Conservation (phyloP, 2,797 vertebrate species). For the Nannoperca australis region DNA sequence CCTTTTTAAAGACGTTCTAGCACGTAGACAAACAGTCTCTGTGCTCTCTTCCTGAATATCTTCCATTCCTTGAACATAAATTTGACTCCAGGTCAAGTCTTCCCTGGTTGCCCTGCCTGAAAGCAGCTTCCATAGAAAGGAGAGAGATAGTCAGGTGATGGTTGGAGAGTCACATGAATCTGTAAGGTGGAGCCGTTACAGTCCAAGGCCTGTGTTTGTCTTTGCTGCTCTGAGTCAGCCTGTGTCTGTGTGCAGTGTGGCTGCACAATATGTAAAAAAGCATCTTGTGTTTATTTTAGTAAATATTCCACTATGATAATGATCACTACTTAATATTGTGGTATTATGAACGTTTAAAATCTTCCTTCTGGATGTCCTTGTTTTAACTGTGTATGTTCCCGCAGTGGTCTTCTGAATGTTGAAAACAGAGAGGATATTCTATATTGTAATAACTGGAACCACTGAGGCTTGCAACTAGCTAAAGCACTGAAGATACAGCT, state of each 20-base stretch:
- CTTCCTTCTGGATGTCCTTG: slow-evolving; percentile 13
- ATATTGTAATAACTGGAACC: slow-evolving; percentile 39
- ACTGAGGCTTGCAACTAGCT: slow-evolving; percentile 34
- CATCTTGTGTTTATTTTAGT: slow-evolving; percentile 53
- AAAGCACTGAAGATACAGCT: slow-evolving; percentile 47
- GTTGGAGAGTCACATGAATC: slow-evolving; percentile 81
- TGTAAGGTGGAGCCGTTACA: slow-evolving; percentile 81
- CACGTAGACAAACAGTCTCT: slow-evolving; percentile 50
- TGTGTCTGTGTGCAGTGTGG: slow-evolving; percentile 38
- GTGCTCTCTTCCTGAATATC: slow-evolving; percentile 34
- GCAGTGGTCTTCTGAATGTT: slow-evolving; percentile 21
- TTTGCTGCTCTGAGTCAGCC: slow-evolving; percentile 62
- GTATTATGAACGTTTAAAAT: slow-evolving; percentile 36
- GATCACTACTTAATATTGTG: slow-evolving; percentile 29
- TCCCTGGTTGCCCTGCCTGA: slow-evolving; percentile 56
- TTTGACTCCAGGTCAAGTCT: slow-evolving; percentile 62
- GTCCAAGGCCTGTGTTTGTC: slow-evolving; percentile 75
- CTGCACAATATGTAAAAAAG: slow-evolving; percentile 47
- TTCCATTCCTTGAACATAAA: slow-evolving; percentile 60
- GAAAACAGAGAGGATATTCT: slow-evolving; percentile 34
- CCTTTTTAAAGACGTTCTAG: slow-evolving; percentile 47
- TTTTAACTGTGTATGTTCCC: slow-evolving; percentile 13
- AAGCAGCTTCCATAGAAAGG: slow-evolving; percentile 67
- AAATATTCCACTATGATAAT: slow-evolving; percentile 25
- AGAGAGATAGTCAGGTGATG: slow-evolving; percentile 79